Percentiles rank a stretch among this genome's conserved stretches.
Conservation (phyloP, 2,113 vertebrate species). For the Oryzias woworae region DNA sequence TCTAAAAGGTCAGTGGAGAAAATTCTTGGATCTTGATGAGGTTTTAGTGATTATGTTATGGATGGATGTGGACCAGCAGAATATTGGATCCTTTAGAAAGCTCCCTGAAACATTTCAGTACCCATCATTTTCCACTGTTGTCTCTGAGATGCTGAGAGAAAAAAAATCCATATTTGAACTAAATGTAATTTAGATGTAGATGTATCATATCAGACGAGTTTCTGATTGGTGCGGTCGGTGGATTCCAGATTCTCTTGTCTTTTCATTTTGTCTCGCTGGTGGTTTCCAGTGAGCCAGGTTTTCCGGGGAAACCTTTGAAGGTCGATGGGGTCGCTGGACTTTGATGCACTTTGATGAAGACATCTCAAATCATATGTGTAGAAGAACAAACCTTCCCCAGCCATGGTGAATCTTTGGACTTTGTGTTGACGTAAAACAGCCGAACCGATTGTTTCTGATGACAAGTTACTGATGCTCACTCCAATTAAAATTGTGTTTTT, state of each 20-base stretch:
- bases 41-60: neutral
- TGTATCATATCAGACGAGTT: neutral
- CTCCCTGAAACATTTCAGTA: neutral
- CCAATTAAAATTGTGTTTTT: too few relatives aligned
- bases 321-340: conserved; percentile 10
- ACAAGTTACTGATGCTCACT: too few relatives aligned
- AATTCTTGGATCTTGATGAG: conserved; percentile 16
- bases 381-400: neutral
- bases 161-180: neutral
- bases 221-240: neutral
- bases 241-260: neutral
- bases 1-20: conserved; percentile 29
- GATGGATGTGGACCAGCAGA: too few relatives aligned
- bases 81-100: too few relatives aligned
- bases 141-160: neutral
- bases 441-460: too few relatives aligned
- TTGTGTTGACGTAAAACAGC: conserved; percentile 16
- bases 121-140: neutral
- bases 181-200: neutral
- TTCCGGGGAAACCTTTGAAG: conserved; percentile 25
- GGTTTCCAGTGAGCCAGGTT: conserved; percentile 4
- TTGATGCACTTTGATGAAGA: conserved; percentile 19
- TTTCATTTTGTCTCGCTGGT: neutral
- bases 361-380: conserved; percentile 49
- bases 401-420: conserved; percentile 11